Base-by-base conservation (phyloP, 2,888 invertebrate genomes). In the Drosophila flavopinicola region DNA sequence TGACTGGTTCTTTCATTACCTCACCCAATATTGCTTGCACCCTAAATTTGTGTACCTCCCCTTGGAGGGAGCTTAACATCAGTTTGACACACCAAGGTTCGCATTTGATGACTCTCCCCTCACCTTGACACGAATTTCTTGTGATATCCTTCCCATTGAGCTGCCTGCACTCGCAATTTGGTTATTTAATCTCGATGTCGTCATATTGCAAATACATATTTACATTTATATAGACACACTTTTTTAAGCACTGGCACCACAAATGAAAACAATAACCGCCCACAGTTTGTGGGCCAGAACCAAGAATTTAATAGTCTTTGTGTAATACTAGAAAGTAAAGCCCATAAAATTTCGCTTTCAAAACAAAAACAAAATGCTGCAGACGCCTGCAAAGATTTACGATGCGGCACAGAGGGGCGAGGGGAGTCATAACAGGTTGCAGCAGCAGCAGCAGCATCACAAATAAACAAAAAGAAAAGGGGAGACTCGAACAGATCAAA, bases 181-280 rank as follows among this genome's bases (percentile, higher is more conserved):
- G 57, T 59, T 49, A 38, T 49, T 66, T 51, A 44, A 27, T 44
- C 32, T 60, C 37, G 41, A 61, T 83, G 64, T 72, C 68, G 48
- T 59, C 84, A 79, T 72, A 23, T 49, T 17, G 24, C 33, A 23
- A 30, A 64, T 52, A 56, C 59, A 48, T 67, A 47, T 51, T 38
- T 23, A 48, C 45, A 11, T 13, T n/a, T 35, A 7, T 23, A 47
- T 37, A 39, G 27, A 17, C 23, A 44, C 17, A 41, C 52, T 25
- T 65, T 51, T 35, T 27, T 66, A 58, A 60, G 27, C 48, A n/a
- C 45, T 32, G 17, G 30, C 39, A 27, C 82, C 78, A 66, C 72
- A 78, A 56, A 64, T 41, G 61, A 63, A 67, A 67, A 80, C 75
- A 85, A 78, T 61, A 78, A 72, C 65, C 75, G 78, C 78, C 85